Percentiles rank a stretch among this genome's conserved stretches.
Evolutionary conservation across 2,113 vertebrate genomes (phyloP).

Genomic region (Halcyon senegalensis): DNA sequence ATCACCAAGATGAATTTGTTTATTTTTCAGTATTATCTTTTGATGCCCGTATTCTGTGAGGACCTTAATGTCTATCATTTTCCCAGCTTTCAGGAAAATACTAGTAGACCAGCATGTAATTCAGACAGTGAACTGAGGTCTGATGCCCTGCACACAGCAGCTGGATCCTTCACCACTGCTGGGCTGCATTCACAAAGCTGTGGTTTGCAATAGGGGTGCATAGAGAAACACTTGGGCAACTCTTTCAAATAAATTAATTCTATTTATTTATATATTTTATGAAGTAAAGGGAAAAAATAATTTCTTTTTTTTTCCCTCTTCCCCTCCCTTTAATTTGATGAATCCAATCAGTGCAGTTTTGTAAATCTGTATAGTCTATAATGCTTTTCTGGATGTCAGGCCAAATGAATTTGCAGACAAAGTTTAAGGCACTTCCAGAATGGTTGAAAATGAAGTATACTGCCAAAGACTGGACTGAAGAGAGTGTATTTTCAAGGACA

Average conservation of each 20-base stretch:
- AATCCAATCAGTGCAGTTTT: not conserved
- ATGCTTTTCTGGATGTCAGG: not conserved
- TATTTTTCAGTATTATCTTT: not conserved
- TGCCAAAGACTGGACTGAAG: not conserved
- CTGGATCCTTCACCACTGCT: not conserved
- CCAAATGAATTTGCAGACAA: slow-evolving; percentile 23
- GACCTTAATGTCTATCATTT: not conserved
- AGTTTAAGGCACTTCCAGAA: slow-evolving; percentile 19
- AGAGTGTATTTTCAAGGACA: not conserved
- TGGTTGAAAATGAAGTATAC: not conserved
- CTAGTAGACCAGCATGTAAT: not conserved
- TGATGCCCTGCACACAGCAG: not conserved
- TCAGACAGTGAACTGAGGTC: not conserved
- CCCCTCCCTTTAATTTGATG: not conserved
- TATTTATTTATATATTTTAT: not conserved
- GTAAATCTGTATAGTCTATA: slow-evolving; percentile 32
- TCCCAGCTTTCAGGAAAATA: not conserved
- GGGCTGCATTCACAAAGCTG: not conserved
- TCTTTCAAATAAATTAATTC: not conserved
- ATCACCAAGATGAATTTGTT: not conserved
- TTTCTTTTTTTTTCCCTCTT: not conserved
- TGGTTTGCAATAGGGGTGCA: not conserved
- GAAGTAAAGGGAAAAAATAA: not conserved
- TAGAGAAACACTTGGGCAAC: not conserved
- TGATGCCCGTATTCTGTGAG: not conserved